These are phyloP conservation scores for Burhinus bistriatus DNA, from an alignment of 2,113 vertebrate genomes.

Conservation along the genomic window DNA sequence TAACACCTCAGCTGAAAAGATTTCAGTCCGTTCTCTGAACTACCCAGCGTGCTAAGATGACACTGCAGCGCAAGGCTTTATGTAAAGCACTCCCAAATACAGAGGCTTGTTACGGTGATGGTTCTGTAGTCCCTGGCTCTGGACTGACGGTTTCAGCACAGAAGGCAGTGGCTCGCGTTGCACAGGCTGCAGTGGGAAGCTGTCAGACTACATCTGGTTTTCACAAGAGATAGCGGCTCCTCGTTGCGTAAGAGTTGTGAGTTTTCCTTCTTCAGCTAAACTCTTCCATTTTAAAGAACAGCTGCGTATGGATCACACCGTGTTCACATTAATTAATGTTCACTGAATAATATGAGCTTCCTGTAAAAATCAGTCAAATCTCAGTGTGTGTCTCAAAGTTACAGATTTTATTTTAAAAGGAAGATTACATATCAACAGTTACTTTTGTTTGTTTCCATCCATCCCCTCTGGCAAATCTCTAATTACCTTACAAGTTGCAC, in stretches of 20 bases:
- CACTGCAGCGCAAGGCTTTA: fast-evolving
- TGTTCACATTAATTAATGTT: background rate
- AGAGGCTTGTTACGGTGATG: background rate
- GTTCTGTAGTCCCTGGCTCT: background rate
- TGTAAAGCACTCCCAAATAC: background rate
- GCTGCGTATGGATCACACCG: background rate
- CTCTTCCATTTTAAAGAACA: background rate
- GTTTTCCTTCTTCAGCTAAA: background rate
- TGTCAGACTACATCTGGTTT: background rate
- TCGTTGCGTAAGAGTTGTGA: background rate
- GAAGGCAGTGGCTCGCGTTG: background rate
- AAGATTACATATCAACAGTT: background rate
- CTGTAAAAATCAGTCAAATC: background rate
- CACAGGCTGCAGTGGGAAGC: background rate
- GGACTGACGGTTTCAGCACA: background rate
- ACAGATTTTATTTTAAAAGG: background rate
- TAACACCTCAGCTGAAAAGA: background rate
- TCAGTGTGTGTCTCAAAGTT: background rate
- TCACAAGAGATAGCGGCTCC: background rate
- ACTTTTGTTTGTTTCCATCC: background rate
- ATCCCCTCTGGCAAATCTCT: background rate
- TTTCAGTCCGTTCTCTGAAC: background rate
- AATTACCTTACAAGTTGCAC: background rate
- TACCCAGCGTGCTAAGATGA: fast-evolving
- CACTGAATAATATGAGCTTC: background rate